Evolutionary conservation across 2,113 vertebrate species (phyloP).

Genomic region (Dromas ardeola): DNA sequence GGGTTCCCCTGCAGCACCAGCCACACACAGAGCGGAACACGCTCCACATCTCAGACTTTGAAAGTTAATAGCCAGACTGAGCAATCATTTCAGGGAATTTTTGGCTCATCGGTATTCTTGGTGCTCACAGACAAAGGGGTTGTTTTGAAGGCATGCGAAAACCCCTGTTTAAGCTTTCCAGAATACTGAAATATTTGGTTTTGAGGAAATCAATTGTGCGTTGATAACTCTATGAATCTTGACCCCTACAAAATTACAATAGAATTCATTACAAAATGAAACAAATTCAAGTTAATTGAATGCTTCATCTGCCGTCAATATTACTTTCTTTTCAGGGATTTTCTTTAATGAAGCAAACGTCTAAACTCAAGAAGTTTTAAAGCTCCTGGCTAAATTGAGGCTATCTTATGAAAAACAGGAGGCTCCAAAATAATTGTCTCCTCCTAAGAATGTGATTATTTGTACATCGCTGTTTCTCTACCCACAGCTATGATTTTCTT

Average conservation of each 20-base stretch:
- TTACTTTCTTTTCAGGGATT: not conserved
- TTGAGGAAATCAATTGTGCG: not conserved
- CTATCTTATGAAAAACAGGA: not conserved
- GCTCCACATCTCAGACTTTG: accelerated
- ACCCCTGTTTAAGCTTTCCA: not conserved
- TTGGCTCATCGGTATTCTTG: not conserved
- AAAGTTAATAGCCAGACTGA: not conserved
- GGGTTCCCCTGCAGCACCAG: not conserved
- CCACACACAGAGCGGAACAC: not conserved
- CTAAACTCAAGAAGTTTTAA: not conserved
- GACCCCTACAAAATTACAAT: not conserved
- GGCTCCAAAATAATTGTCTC: not conserved
- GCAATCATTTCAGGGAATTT: not conserved
- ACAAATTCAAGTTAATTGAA: not conserved
- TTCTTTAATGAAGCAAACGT: not conserved
- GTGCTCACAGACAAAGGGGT: not conserved
- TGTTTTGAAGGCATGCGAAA: not conserved
- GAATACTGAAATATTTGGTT: not conserved
- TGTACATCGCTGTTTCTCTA: accelerated
- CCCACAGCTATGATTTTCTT: not conserved
- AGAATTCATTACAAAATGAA: not conserved
- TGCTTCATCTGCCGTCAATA: not conserved
- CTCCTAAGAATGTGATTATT: not conserved
- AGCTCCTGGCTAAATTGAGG: not conserved
- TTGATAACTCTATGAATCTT: not conserved